Base-by-base conservation (phyloP, 2,888 invertebrate species). In the Temnothorax rugatulus region DNA sequence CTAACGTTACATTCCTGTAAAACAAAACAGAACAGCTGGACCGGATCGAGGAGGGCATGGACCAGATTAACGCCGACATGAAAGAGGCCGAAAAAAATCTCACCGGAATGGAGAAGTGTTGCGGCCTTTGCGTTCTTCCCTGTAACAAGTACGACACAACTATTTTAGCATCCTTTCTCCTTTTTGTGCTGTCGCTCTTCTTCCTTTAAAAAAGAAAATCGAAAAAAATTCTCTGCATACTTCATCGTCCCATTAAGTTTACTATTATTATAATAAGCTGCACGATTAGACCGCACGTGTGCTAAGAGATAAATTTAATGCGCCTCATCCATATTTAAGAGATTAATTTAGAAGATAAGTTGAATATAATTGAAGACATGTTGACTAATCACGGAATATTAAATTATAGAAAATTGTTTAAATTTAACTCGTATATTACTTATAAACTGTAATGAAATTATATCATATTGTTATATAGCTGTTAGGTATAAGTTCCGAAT, bases 31-130 rank as follows among this genome's bases (percentile, higher is more conserved):
- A 99, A 95, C 99, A 99, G 98, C 96, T 99, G 97, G 99, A 99
- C 96, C 97, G 99, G 94, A 98, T 99, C 95, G 99, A 99, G 96
- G 99, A 99, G 96, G 99, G 99, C 61, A 99, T 99, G 99, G 99
- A 99, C 96, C 99, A 99, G 96, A 99, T 99, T 96, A 99, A 99
- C 96, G 98, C 98, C 89, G 99, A 99, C 95, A 99, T 99, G 99
- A 97, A 97, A 94, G 99, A 99, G 95, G 99, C 99, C 25, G 99
- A 99, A 96, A 99, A 99, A 96, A 99, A 99, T 95, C 96, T 99
- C 93, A 99, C 99, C 91, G 99, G 99, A 89, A 99, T 99, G 99
- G 99, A 99, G 96, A 99, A 99, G 95, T 99, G 99, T 95, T 99
- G 99, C 95, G 99, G 99, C 84, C 97, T 99, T 93, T 99, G 99